A percentile compares a stretch with the other conserved stretches of the same genome.
Evolutionary conservation across 2,797 vertebrate species (phyloP).

Genomic region (Glossophaga mutica): DNA sequence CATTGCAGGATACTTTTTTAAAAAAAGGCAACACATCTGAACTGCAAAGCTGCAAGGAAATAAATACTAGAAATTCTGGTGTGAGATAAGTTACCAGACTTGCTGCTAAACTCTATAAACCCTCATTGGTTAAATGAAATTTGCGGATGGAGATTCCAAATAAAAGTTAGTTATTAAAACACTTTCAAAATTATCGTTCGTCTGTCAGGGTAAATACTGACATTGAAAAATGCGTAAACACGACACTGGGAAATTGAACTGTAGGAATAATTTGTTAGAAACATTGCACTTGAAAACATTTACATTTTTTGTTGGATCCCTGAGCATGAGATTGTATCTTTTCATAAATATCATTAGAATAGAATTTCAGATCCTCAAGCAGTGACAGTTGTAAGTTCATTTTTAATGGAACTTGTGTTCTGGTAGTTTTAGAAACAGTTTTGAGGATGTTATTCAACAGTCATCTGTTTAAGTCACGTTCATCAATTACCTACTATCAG

Average conservation of each 20-base stretch:
- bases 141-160: neutral
- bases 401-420: neutral
- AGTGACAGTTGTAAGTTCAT: neutral
- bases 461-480: slow-evolving; percentile 3
- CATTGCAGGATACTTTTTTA: neutral
- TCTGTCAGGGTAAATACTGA: neutral
- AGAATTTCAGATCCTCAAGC: slow-evolving; percentile 7
- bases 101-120: neutral
- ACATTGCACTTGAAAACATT: neutral
- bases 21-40: neutral
- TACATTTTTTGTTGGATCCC: neutral
- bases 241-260: neutral
- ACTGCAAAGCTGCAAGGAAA: neutral
- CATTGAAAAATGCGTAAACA: neutral
- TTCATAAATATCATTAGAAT: slow-evolving; percentile 31
- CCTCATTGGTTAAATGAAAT: neutral
- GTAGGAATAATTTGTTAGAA: neutral
- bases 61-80: neutral
- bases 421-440: slow-evolving; percentile 28
- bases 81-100: neutral
- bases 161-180: slow-evolving; percentile 11
- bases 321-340: neutral
- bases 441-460: neutral
- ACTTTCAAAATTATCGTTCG: neutral
- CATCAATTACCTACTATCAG: neutral